These are phyloP conservation scores for Zygogramma bicolorata DNA, from an alignment of 2,888 invertebrate species.

Conservation along the genomic window DNA sequence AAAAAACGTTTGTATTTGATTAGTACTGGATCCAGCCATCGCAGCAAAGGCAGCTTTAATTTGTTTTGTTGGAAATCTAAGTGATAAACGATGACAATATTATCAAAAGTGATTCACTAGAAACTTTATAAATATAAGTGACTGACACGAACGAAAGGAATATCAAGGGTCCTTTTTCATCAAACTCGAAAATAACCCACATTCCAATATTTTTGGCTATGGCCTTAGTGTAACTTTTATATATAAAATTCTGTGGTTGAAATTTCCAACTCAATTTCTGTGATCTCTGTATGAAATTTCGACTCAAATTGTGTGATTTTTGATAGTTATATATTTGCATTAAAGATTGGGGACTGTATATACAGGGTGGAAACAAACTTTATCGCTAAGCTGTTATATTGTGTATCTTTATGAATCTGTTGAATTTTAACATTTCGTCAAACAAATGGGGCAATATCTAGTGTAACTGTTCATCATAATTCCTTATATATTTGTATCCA, in stretches of 20 bases:
- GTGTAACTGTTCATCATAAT: constrained; percentile 27
- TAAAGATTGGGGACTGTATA: constrained; percentile 43
- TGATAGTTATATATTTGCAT: constrained; percentile 50
- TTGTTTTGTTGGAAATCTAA: constrained; percentile 47
- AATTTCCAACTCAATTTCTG: constrained; percentile 66
- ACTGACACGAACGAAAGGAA: constrained; percentile 17
- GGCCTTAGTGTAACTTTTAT: constrained; percentile 51
- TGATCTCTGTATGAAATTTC: constrained; percentile 63
- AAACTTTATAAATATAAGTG: constrained; percentile 22
- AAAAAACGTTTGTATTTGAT: background rate
- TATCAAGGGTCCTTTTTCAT: background rate
- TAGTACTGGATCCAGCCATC: constrained; percentile 2
- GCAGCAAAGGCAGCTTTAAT: constrained; percentile 59
- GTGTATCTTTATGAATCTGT: constrained; percentile 3
- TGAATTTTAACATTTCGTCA: constrained; percentile 8
- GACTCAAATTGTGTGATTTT: constrained; percentile 64
- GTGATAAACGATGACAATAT: constrained; percentile 57
- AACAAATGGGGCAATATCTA: constrained; percentile 27
- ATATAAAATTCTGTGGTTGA: constrained; percentile 51
- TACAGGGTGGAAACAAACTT: constrained; percentile 41
- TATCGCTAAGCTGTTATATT: constrained; percentile 1
- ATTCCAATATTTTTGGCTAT: constrained; percentile 54
- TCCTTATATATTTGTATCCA: constrained; percentile 41
- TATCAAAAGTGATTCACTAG: constrained; percentile 31
- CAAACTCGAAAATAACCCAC: constrained; percentile 39